phyloP scores from a whole-genome alignment of 2,888 invertebrate species.

The Pyrrhosoma nymphula region DNA sequence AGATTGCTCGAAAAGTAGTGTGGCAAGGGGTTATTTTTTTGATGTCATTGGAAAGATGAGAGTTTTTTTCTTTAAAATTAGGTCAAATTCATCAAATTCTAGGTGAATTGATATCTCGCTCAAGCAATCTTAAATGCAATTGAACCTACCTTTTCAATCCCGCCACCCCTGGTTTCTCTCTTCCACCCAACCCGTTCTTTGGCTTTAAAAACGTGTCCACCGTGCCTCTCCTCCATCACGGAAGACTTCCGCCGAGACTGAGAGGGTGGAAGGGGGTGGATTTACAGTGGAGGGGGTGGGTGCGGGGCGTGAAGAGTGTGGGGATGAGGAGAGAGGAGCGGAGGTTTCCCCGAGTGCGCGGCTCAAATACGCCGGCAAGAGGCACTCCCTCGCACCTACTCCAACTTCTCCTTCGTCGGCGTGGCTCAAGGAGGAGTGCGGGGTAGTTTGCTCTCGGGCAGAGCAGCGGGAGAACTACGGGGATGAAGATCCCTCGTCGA shows the following conservation, averaged over 20 bases:
- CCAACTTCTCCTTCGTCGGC: not conserved
- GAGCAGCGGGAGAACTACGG: not conserved
- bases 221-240: not conserved
- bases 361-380: not conserved
- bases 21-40: no score
- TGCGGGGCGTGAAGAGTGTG: not conserved
- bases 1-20: no score
- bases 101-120: no score
- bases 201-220: no score
- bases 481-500: not conserved
- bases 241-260: not conserved
- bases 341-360: not conserved
- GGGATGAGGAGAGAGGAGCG: not conserved
- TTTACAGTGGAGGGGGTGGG: no score
- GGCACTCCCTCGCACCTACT: not conserved
- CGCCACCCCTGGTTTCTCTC: not conserved
- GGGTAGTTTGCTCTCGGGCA: not conserved
- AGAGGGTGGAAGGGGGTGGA: no score
- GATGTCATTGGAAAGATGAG: no score
- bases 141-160: no score
- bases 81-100: no score
- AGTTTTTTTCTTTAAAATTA: no score
- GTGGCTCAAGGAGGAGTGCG: not conserved
- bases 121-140: no score
- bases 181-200: no score